phyloP scores from a whole-genome alignment of 2,113 vertebrate species.

The Myanophis thanlyinensis region DNA sequence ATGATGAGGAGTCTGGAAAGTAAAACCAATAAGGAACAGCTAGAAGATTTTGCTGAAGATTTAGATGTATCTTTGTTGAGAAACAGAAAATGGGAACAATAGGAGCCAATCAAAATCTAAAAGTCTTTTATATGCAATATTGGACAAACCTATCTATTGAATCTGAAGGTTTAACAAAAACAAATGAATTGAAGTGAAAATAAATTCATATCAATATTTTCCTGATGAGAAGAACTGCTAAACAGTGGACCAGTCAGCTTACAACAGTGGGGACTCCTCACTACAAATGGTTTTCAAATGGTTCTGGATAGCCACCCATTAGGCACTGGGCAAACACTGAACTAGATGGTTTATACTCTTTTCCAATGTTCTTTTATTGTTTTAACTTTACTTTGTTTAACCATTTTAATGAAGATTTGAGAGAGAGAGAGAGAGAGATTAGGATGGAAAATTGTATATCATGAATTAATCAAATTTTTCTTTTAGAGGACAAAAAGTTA shows the following conservation, averaged over 20 bases:
- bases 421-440: neutral
- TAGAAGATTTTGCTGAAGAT: neutral
- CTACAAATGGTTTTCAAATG: neutral
- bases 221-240: neutral
- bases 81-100: neutral
- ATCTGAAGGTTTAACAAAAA: neutral
- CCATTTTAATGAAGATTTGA: neutral
- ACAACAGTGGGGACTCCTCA: neutral
- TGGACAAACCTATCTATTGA: neutral
- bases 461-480: neutral
- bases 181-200: neutral
- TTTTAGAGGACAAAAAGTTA: neutral
- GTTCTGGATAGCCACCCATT: neutral
- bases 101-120: neutral
- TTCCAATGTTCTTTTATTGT: neutral
- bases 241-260: neutral
- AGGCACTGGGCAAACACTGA: neutral
- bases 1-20: neutral
- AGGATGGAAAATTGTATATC: neutral
- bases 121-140: neutral
- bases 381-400: neutral
- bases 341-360: neutral
- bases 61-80: neutral
- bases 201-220: neutral
- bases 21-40: neutral